Conservation (phyloP, 2,113 vertebrate species). For the Cromileptes altivelis region DNA sequence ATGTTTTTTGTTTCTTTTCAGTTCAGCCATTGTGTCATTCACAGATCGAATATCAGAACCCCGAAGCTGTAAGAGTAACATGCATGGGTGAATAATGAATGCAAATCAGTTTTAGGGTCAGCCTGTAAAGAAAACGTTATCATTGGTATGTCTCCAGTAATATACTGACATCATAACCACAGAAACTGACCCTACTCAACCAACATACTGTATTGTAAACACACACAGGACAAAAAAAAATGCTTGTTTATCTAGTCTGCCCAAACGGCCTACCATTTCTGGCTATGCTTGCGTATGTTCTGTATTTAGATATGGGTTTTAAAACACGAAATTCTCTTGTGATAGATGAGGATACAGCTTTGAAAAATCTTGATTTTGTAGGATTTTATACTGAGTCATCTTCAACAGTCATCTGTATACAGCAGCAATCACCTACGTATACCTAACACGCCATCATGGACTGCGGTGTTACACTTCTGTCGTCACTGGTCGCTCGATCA, state of each 20-base stretch:
- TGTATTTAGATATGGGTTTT: constrained; percentile 63
- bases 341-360: constrained; percentile 56
- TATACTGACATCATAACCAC: constrained; percentile 19
- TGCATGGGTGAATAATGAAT: constrained; percentile 49
- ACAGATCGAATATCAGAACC: constrained; percentile 31
- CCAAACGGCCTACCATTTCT: constrained; percentile 44
- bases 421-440: not conserved
- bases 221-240: constrained; percentile 11
- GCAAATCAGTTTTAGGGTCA: constrained; percentile 9
- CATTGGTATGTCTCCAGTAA: constrained; percentile 16
- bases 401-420: constrained; percentile 26
- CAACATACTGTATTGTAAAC: constrained; percentile 28
- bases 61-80: constrained; percentile 46
- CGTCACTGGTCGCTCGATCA: not conserved
- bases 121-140: constrained; percentile 20
- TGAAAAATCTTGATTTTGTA: constrained; percentile 76
- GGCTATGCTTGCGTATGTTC: constrained; percentile 61
- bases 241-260: constrained; percentile 57
- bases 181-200: constrained; percentile 15
- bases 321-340: constrained; percentile 58
- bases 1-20: constrained; percentile 35
- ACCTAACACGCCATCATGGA: not conserved
- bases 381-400: constrained; percentile 77
- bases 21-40: constrained; percentile 39
- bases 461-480: not conserved